Percentiles rank a stretch among this genome's conserved stretches.
phyloP scores from a whole-genome alignment of 2,888 invertebrate species.

The Amorpha juglandis region DNA sequence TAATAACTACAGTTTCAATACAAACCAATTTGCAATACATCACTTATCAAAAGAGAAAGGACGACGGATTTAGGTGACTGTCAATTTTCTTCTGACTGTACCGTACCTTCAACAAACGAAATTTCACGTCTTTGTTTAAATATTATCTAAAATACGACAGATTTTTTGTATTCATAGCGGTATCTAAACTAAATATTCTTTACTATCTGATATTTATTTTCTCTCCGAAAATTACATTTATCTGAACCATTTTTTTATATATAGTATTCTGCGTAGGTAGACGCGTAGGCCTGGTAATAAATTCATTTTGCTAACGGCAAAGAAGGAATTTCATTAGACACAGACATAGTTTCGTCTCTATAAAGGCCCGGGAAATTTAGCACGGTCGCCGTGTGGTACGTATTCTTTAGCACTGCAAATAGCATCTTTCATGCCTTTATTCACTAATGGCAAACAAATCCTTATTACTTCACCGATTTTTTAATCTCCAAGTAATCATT shows the following conservation, averaged over 20 bases:
- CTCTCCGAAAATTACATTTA: background rate
- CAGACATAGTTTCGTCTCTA: constrained; percentile 23
- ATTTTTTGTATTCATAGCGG: background rate
- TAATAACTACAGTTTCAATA: constrained; percentile 3
- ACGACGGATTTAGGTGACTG: too few species aligned
- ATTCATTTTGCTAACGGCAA: constrained; percentile 23
- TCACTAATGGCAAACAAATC: too few species aligned
- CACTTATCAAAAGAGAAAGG: background rate
- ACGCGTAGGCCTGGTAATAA: constrained; percentile 12
- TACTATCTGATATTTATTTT: background rate
- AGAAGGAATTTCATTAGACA: constrained; percentile 23
- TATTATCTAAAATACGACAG: background rate
- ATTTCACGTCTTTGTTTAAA: too few species aligned
- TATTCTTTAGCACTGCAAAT: constrained; percentile 10
- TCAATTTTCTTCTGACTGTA: too few species aligned
- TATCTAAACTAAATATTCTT: background rate
- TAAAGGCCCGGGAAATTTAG: constrained; percentile 14
- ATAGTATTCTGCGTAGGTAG: background rate
- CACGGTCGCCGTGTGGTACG: constrained; percentile 6
- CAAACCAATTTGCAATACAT: background rate
- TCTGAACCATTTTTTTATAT: background rate
- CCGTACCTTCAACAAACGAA: too few species aligned
- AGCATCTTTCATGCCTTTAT: background rate
- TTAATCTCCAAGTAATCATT: too few species aligned
- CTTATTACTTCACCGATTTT: too few species aligned